Conservation (phyloP, 2,797 vertebrate species). For the Heliangelus exortis region DNA sequence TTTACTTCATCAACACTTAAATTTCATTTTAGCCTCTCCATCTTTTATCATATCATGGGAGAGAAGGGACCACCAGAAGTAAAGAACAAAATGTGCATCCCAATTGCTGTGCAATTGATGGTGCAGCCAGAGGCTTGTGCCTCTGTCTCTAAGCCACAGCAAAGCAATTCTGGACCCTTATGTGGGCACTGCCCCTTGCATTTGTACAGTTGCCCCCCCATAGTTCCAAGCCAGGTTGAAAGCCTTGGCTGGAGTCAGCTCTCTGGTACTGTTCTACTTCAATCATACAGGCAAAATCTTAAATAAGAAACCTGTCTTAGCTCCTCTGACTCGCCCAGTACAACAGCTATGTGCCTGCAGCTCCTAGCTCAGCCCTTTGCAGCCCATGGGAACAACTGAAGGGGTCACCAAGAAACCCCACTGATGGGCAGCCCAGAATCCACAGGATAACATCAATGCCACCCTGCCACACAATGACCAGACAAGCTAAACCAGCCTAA, state of each 20-base stretch:
- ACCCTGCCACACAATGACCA: too few species aligned
- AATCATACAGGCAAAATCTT: background rate
- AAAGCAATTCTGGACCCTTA: background rate
- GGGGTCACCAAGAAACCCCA: background rate
- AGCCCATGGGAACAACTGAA: background rate
- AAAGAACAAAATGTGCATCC: background rate
- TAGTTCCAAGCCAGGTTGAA: background rate
- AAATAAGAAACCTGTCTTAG: background rate
- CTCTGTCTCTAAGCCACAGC: background rate
- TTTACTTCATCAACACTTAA: background rate
- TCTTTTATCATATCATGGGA: background rate
- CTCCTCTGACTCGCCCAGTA: background rate
- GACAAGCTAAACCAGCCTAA: background rate
- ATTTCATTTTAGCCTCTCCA: background rate
- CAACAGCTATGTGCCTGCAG: background rate
- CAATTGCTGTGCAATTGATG: background rate
- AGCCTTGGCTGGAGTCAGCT: background rate
- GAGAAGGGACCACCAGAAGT: background rate
- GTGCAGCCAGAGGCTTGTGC: background rate
- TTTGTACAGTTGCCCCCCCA: too few species aligned
- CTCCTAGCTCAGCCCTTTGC: background rate
- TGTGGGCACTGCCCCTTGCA: rapidly evolving
- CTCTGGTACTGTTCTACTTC: background rate
- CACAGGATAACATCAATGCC: too few species aligned
- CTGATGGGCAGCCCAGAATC: background rate